Percentiles rank a stretch among this genome's conserved stretches.
Conservation (phyloP, 2,888 invertebrate genomes). For the Choristoneura rosaceana region DNA sequence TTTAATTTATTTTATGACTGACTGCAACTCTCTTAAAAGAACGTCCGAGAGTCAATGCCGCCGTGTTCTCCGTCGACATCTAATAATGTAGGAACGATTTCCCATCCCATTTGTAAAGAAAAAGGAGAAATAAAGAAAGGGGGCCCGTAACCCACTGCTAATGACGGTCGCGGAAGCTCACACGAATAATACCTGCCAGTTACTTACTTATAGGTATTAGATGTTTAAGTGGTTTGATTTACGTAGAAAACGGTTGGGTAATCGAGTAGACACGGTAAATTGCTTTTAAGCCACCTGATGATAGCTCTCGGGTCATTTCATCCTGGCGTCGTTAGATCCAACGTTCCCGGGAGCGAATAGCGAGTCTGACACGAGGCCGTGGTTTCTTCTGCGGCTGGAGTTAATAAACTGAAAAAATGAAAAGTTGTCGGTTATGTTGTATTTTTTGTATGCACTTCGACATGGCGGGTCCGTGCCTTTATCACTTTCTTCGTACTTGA, state of each 20-base stretch:
- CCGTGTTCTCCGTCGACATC: slow-evolving; percentile 47
- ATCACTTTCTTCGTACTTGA: background rate
- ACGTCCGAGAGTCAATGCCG: slow-evolving; percentile 23
- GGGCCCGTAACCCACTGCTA: slow-evolving; percentile 59
- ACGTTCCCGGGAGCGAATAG: slow-evolving; percentile 22
- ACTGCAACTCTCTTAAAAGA: background rate
- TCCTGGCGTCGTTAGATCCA: slow-evolving; percentile 44
- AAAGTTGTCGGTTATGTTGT: background rate
- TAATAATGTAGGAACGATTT: slow-evolving; percentile 67
- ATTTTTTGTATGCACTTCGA: background rate
- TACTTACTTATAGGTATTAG: slow-evolving; percentile 47
- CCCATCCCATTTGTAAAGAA: slow-evolving; percentile 69
- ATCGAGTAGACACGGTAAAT: slow-evolving; percentile 56
- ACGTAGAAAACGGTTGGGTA: slow-evolving; percentile 49
- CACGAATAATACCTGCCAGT: slow-evolving; percentile 45
- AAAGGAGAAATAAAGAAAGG: slow-evolving; percentile 61
- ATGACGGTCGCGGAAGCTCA: slow-evolving; percentile 55
- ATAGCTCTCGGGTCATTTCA: slow-evolving; percentile 48
- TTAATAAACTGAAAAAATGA: slow-evolving; percentile 23
- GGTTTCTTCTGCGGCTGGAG: slow-evolving; percentile 9
- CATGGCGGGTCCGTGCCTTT: background rate
- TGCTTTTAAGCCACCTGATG: slow-evolving; percentile 56
- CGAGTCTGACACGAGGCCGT: slow-evolving; percentile 6
- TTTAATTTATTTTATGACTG: background rate
- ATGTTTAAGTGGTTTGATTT: slow-evolving; percentile 54